Evolutionary conservation across 2,888 invertebrate species (phyloP).

Genomic region (Mimachlamys varia): DNA sequence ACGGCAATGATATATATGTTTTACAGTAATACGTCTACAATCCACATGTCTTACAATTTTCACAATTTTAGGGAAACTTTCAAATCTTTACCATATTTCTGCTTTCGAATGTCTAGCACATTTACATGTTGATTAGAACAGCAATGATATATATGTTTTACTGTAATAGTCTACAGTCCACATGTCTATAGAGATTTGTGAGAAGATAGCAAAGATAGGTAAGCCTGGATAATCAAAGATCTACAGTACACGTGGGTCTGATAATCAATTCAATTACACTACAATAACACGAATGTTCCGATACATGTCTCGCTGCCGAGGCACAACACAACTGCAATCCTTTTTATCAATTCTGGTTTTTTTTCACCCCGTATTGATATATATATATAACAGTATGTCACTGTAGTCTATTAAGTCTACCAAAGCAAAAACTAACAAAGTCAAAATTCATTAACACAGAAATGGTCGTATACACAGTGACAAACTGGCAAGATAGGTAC

Average conservation of each 20-base stretch:
- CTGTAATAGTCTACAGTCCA: background rate
- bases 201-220: background rate
- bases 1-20: background rate
- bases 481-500: background rate
- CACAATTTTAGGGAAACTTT: too few species aligned
- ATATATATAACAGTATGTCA: too few species aligned
- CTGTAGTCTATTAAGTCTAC: background rate
- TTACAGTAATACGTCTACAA: background rate
- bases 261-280: slow-evolving; percentile 25
- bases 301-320: background rate
- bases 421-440: background rate
- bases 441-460: background rate
- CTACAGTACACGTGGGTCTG: background rate
- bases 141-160: slow-evolving; percentile 9
- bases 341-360: background rate
- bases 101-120: too few species aligned
- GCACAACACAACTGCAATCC: background rate
- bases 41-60: background rate
- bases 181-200: slow-evolving; percentile 2
- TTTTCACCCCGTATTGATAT: too few species aligned
- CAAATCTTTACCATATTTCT: too few species aligned
- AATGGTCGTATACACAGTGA: background rate
- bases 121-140: too few species aligned
- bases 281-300: background rate
- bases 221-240: slow-evolving; percentile 16